Conservation (phyloP, 2,888 invertebrate genomes). For the Invenusta paracnida region DNA sequence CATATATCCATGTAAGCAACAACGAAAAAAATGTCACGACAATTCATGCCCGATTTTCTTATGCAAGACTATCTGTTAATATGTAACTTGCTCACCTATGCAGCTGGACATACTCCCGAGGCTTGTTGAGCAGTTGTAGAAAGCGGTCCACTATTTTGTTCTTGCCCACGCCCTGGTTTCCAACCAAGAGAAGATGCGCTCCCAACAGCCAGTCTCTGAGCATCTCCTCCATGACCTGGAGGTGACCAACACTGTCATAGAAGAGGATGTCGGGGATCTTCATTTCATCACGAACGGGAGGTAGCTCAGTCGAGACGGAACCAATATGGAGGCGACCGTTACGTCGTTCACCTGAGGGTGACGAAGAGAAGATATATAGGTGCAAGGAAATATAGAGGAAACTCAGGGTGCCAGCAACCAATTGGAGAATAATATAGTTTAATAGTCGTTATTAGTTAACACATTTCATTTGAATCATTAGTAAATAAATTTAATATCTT, state of each 20-base stretch:
- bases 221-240: slow-evolving; percentile 76
- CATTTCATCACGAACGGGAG: slow-evolving; percentile 63
- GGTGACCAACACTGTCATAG: slow-evolving; percentile 84
- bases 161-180: slow-evolving; percentile 89
- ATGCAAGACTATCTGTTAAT: too few species aligned
- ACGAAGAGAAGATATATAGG: too few species aligned
- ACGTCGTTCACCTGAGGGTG: background rate
- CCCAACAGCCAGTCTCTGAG: slow-evolving; percentile 83
- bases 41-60: too few species aligned
- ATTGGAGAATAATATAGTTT: too few species aligned
- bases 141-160: slow-evolving; percentile 90
- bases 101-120: slow-evolving; percentile 87
- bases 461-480: too few species aligned
- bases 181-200: slow-evolving; percentile 79
- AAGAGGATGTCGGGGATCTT: slow-evolving; percentile 91
- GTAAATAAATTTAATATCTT: too few species aligned
- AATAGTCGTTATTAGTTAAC: too few species aligned
- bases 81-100: slow-evolving; percentile 66
- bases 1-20: too few species aligned
- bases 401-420: too few species aligned
- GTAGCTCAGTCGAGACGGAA: background rate
- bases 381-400: too few species aligned
- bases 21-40: too few species aligned
- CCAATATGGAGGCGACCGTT: background rate
- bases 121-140: slow-evolving; percentile 77